Evolutionary conservation across 2,113 vertebrate species (phyloP), one percentile per base, ranked within the genome.

Genomic region (Apistogramma diplotaenia): DNA sequence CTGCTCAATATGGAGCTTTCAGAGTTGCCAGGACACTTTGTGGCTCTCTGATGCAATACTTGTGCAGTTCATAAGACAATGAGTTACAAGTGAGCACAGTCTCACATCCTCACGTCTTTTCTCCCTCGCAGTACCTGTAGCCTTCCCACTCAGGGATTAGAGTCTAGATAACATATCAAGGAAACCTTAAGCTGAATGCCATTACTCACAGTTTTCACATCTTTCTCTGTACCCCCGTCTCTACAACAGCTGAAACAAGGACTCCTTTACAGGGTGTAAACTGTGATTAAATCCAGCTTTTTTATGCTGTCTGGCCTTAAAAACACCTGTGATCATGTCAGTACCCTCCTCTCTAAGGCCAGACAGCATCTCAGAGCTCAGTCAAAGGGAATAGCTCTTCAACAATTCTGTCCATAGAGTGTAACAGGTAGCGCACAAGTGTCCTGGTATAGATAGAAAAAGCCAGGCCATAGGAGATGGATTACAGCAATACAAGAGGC

Each of bases 111-210:
- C 46, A 40, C 62, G 76, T 67, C 56, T 53, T 82, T 74, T 43
- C 62, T 67, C 55, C 71, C 71, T 71, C 25, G 16, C 15, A 43
- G 33, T 40, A 89, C 81, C 75, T 53, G 59, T 61, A 58, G 71
- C 59, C 59, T 82, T 84, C 76, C 79, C 82, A 89, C 74, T 56
- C 21, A 8, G 62, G 90, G 86, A 92, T 92, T 90, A 90, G 46
- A 78, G 89, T 90, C 88, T 90, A 93, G 90, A 93, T 84, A 56
- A 84, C 59, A 78, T 57, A 76, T 79, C 53, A 6, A 78, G 65
- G 71, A 82, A 85, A 74, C 83, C 67, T 57, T 61, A 76, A 61
- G 74, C 58, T 53, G 53, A 86, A 84, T 74, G 75, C 74, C 23
- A 6, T 53, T 82, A 78, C 74, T 87, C 74, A 70, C 71, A 21